phyloP scores from a whole-genome alignment of 2,888 invertebrate species.

The Dryobota labecula region DNA sequence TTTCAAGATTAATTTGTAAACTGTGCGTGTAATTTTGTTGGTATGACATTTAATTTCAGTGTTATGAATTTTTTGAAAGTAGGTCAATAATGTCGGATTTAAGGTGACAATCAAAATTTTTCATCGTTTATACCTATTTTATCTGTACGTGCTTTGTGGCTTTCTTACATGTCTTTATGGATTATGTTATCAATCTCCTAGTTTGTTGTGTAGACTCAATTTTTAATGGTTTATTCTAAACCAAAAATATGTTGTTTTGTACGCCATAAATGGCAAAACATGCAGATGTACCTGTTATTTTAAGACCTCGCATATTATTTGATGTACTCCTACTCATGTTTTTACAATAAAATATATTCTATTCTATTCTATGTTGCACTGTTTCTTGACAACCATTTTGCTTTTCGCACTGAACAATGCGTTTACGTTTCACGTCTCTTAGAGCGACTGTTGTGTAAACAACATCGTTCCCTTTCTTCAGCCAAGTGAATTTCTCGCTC shows the following conservation, averaged over 20 bases:
- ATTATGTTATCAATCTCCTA: too few species aligned
- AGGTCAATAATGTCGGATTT: too few species aligned
- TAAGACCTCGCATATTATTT: too few species aligned
- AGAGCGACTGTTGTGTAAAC: constrained; percentile 32
- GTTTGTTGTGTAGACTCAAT: too few species aligned
- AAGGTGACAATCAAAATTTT: background rate
- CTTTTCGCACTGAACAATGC: background rate
- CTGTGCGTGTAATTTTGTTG: constrained; percentile 27
- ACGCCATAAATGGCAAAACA: too few species aligned
- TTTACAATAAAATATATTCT: too few species aligned
- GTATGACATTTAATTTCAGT: constrained; percentile 21
- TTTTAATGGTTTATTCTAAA: too few species aligned
- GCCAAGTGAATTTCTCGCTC: background rate
- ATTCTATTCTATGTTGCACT: background rate
- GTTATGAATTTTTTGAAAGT: background rate
- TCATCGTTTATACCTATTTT: background rate
- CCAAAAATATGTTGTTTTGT: too few species aligned
- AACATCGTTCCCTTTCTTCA: constrained; percentile 8
- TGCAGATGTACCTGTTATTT: too few species aligned
- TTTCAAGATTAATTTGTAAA: constrained; percentile 48
- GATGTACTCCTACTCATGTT: too few species aligned
- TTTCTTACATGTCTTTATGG: background rate
- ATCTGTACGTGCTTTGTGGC: background rate
- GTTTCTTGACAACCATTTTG: background rate
- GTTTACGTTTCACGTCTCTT: too few species aligned